These are phyloP conservation scores for Urosaurus nigricauda DNA, from an alignment of 2,797 vertebrate species.

Conservation along the genomic window DNA sequence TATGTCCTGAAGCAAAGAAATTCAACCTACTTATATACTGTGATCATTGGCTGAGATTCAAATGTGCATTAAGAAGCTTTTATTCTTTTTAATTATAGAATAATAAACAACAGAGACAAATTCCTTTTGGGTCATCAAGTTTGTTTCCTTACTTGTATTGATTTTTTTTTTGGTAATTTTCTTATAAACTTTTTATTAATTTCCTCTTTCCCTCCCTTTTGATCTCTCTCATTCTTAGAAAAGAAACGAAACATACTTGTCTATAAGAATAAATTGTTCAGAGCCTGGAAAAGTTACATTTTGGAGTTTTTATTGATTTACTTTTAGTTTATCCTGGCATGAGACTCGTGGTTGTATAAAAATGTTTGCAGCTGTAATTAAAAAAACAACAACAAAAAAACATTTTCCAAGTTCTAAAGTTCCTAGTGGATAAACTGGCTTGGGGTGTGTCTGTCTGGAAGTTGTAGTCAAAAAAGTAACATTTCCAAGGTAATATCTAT, in stretches of 20 bases:
- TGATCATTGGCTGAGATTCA: constrained; percentile 47
- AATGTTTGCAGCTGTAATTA: no score
- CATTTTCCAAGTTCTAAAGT: no score
- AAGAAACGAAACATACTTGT: constrained; percentile 18
- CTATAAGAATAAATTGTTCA: not conserved
- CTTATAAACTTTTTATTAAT: constrained; percentile 4
- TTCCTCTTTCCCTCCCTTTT: constrained; percentile 33
- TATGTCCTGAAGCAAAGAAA: not conserved
- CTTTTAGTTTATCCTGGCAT: no score
- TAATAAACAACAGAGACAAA: constrained; percentile 49
- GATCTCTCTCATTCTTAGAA: constrained; percentile 22
- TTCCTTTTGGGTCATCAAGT: constrained; percentile 31
- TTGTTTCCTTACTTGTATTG: constrained; percentile 26
- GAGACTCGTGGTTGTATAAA: no score
- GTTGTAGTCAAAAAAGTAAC: no score
- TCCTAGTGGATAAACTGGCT: no score
- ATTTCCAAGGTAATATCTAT: no score
- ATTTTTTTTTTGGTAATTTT: constrained; percentile 37
- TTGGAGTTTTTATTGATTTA: no score
- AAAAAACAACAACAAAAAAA: no score
- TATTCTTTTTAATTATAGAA: constrained; percentile 44
- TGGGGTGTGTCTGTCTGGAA: no score
- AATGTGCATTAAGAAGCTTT: constrained; percentile 33
- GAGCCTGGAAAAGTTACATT: no score
- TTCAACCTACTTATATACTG: constrained; percentile 50